Evolutionary conservation across 2,113 vertebrate species (phyloP).

Genomic region (Thamnaconus septentrionalis): DNA sequence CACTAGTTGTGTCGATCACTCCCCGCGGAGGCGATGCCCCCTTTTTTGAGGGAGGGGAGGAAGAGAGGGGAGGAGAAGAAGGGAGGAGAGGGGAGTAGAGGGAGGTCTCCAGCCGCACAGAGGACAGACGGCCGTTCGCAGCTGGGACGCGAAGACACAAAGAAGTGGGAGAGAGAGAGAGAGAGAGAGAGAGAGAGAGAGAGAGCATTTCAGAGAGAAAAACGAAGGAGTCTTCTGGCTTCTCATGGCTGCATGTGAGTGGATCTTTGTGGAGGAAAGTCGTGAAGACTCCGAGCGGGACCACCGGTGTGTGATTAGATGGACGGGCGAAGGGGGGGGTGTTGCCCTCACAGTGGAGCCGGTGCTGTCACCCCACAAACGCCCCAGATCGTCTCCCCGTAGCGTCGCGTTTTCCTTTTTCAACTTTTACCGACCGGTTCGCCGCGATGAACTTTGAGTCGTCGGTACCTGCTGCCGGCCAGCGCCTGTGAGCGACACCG

Average conservation of each 20-base stretch:
- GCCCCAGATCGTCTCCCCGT: no score
- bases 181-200: slow-evolving; percentile 30
- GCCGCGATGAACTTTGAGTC: no score
- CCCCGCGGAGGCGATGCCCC: slow-evolving; percentile 75
- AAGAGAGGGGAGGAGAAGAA: slow-evolving; percentile 38
- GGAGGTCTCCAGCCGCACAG: slow-evolving; percentile 66
- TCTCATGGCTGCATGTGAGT: no score
- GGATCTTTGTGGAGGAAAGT: no score
- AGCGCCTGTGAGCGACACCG: slow-evolving; percentile 1
- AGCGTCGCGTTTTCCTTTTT: no score
- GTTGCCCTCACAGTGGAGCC: no score
- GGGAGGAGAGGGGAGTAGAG: slow-evolving; percentile 68
- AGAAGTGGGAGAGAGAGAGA: slow-evolving; percentile 56
- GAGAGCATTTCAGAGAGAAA: slow-evolving; percentile 47
- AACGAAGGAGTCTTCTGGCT: no score
- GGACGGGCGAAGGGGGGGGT: no score
- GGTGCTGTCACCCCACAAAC: no score
- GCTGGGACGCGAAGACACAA: slow-evolving; percentile 63
- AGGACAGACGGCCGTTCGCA: slow-evolving; percentile 69
- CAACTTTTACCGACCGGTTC: no score
- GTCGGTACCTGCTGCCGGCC: slow-evolving; percentile 19
- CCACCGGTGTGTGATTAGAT: no score
- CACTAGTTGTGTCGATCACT: slow-evolving; percentile 60
- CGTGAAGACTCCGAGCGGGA: no score
- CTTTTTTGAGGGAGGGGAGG: slow-evolving; percentile 36